Base-by-base conservation (phyloP, 2,113 vertebrate genomes). In the Pyrgilauda ruficollis region DNA sequence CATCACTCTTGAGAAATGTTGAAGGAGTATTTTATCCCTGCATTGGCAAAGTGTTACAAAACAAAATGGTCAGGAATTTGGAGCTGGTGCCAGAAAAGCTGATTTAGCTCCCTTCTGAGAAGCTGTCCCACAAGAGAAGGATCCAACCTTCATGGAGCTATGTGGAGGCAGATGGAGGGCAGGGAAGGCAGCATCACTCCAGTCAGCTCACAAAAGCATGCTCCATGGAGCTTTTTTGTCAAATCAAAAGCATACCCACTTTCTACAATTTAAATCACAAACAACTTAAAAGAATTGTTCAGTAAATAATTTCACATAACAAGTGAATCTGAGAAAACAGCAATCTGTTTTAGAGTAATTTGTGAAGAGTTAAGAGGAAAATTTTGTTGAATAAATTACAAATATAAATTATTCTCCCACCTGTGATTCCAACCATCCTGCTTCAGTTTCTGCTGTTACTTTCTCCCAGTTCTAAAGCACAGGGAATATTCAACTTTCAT, bases 261-360 rank as follows among this genome's bases (percentile, higher is more conserved):
- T 92, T 76, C 56, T 87, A 79, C 73, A 80, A 84, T 94, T 96
- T 96, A 86, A 92, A 95, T 89, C 92, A 96, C 80, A 97, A 96
- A 95, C 94, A 97, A 92, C 83, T 96, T 96, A 90, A 90, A 96
- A 92, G 90, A 95, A 96, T 95, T 95, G 90, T 78, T 97, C 94
- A 66, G 93, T 97, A 97, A 97, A 96, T 96, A 94, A 95, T 97
- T 96, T 81, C 93, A 93, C 73, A 68, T 96, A 97, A 96, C 96
- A 96, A 94, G 86, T 90, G 88, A 96, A 93, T 96, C 87, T 95
- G 93, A 95, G 95, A 95, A 94, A 95, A 93, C 64, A 89, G 86
- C 92, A 94, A 96, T 97, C 94, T 96, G 94, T 64, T 97, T 96
- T 82, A 90, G 80, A 94, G 88, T 84, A 86, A 95, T 95, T 81